Percentiles rank a stretch among this genome's conserved stretches.
phyloP scores from a whole-genome alignment of 2,797 vertebrate genomes.

The Loriculus beryllinus region DNA sequence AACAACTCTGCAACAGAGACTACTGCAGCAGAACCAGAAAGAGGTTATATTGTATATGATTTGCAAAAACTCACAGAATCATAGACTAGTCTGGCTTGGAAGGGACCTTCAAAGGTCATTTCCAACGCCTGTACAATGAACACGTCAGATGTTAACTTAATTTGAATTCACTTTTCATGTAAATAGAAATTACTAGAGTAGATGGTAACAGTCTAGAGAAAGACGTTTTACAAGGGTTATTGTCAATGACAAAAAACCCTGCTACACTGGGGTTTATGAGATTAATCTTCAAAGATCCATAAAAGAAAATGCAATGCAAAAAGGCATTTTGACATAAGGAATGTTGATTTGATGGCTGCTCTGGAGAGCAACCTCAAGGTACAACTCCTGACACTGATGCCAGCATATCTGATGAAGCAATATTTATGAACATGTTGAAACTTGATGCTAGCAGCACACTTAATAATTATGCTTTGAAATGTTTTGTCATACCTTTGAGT shows the following conservation, averaged over 20 bases:
- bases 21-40: not conserved
- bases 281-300: not conserved
- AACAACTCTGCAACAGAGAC: not conserved
- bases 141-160: not conserved
- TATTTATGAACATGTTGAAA: not conserved
- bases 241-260: not conserved
- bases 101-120: not conserved
- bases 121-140: not conserved
- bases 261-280: not conserved
- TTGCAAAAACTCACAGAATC: not conserved
- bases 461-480: not conserved
- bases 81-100: not conserved
- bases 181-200: not conserved
- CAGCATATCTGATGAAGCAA: conserved; percentile 1
- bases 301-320: not conserved
- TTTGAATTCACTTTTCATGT: not conserved
- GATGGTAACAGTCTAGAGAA: not conserved
- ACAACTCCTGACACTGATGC: not conserved
- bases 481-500: not conserved
- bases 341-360: not conserved
- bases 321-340: not conserved
- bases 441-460: not conserved
- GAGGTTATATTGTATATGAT: not conserved
- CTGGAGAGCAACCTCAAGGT: not conserved
- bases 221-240: not conserved